Percentiles rank a stretch among this genome's conserved stretches.
Conservation (phyloP, 2,797 vertebrate genomes). For the Trichosurus vulpecula region DNA sequence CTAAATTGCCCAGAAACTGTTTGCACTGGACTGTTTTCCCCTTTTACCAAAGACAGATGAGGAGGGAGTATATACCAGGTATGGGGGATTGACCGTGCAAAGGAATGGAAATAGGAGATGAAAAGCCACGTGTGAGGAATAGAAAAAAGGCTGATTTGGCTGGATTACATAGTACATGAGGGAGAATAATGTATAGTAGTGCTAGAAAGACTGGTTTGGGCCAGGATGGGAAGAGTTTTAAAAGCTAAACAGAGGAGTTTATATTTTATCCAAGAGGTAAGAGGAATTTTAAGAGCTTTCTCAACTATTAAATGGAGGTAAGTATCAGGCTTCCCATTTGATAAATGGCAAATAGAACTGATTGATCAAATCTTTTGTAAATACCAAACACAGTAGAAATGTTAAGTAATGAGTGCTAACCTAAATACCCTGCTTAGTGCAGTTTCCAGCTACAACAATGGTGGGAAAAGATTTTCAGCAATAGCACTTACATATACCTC, state of each 20-base stretch:
- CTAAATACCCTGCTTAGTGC: neutral
- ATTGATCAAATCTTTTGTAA: neutral
- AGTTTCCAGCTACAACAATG: constrained; percentile 14
- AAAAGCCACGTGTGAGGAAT: too few species aligned
- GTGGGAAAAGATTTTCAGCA: constrained; percentile 17
- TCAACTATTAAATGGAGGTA: neutral
- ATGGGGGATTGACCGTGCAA: neutral
- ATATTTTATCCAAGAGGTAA: neutral
- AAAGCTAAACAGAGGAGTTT: neutral
- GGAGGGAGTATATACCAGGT: neutral
- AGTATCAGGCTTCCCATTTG: neutral
- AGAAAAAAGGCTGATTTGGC: neutral
- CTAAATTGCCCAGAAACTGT: too few species aligned
- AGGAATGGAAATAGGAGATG: too few species aligned
- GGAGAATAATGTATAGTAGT: neutral
- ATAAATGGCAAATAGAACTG: neutral
- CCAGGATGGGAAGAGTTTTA: neutral
- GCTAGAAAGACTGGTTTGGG: neutral
- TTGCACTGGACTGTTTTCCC: too few species aligned
- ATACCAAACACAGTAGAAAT: constrained; percentile 25
- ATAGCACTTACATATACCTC: neutral
- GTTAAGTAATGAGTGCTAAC: constrained; percentile 9
- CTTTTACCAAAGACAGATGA: neutral
- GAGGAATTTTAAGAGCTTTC: neutral
- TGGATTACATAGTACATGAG: neutral